These are phyloP conservation scores for Bovichtus variegatus DNA, from an alignment of 2,797 vertebrate genomes.

Conservation along the genomic window DNA sequence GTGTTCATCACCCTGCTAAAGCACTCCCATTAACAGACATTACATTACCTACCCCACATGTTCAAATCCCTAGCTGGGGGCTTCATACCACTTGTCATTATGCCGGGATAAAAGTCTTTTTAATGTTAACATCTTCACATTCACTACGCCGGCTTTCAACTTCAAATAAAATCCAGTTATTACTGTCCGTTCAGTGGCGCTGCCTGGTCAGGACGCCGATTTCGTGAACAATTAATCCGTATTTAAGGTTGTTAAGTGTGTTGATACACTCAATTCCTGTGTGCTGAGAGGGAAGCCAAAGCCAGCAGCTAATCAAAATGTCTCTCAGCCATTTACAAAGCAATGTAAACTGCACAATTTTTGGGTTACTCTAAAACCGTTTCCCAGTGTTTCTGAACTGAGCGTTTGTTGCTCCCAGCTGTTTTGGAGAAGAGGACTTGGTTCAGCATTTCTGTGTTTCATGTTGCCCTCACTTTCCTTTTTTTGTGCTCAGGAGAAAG, in stretches of 20 bases:
- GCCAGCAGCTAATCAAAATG: constrained; percentile 77
- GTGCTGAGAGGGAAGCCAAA: constrained; percentile 43
- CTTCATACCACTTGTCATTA: constrained; percentile 58
- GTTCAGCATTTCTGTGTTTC: constrained; percentile 73
- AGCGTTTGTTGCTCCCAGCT: constrained; percentile 69
- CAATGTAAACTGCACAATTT: constrained; percentile 65
- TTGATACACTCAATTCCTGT: constrained; percentile 73
- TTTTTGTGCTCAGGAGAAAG: constrained; percentile 21
- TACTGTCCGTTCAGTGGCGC: constrained; percentile 48
- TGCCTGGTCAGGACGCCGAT: constrained; percentile 37
- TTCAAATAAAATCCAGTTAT: constrained; percentile 67
- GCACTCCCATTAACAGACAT: constrained; percentile 72
- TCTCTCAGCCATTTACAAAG: constrained; percentile 78
- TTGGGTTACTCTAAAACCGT: constrained; percentile 53
- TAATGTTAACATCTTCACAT: constrained; percentile 63
- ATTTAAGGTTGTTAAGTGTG: constrained; percentile 76
- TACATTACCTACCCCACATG: constrained; percentile 67
- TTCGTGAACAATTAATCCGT: constrained; percentile 78
- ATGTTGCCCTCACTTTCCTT: constrained; percentile 35
- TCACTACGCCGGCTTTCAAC: constrained; percentile 34
- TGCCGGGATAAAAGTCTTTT: constrained; percentile 68
- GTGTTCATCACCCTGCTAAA: constrained; percentile 74
- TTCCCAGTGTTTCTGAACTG: constrained; percentile 49
- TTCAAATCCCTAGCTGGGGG: constrained; percentile 65
- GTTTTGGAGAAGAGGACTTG: constrained; percentile 69